Evolutionary conservation across 2,888 invertebrate genomes (phyloP).

Genomic region (Drosophila tanythrix): DNA sequence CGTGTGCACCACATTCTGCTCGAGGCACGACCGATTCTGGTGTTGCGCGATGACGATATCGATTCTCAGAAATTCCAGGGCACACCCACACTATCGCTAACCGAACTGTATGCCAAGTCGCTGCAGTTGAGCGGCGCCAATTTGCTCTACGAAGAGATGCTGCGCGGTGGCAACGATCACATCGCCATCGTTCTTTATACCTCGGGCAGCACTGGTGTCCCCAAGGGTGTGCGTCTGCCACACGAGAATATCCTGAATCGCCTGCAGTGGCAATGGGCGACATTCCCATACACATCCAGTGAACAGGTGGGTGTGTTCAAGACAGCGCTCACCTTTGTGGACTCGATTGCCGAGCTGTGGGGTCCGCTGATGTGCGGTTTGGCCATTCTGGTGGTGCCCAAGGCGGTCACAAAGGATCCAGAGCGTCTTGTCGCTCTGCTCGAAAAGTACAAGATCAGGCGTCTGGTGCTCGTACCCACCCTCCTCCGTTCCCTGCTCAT

Average conservation of each 20-base stretch:
- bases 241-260: conserved; percentile 92
- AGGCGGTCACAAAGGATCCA: conserved; percentile 91
- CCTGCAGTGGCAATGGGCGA: conserved; percentile 94
- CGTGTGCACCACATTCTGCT: conserved; percentile 91
- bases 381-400: conserved; percentile 90
- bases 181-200: conserved; percentile 83
- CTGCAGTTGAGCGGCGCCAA: conserved; percentile 72
- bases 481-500: conserved; percentile 91
- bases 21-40: conserved; percentile 89
- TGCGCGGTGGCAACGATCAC: conserved; percentile 72
- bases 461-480: conserved; percentile 94
- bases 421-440: conserved; percentile 89
- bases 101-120: conserved; percentile 79
- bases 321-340: conserved; percentile 96
- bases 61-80: conserved; percentile 75
- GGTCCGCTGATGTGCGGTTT: conserved; percentile 91
- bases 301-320: conserved; percentile 93
- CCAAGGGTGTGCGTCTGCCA: conserved; percentile 94
- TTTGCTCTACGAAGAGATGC: conserved; percentile 84
- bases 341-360: conserved; percentile 95
- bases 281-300: conserved; percentile 89
- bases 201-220: conserved; percentile 95
- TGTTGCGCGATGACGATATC: conserved; percentile 87
- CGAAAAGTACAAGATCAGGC: conserved; percentile 90
- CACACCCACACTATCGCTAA: conserved; percentile 70